Evolutionary conservation across 1,140 invertebrate genomes (phyloP), one percentile per base, ranked within the genome.

Genomic region (Heliconius congener): DNA sequence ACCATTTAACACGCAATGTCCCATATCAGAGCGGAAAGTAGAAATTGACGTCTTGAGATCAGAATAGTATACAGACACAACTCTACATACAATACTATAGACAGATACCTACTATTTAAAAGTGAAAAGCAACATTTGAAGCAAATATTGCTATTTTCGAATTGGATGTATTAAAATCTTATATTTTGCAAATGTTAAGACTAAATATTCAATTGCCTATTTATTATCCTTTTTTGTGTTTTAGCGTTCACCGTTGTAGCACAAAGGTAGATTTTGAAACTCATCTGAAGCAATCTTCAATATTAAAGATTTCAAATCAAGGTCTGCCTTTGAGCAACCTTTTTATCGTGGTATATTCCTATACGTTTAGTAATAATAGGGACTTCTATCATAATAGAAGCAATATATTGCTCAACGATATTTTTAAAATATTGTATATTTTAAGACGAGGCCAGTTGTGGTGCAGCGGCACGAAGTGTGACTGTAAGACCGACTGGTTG

Each of bases 291-390:
- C 60, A 66, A 66, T 66, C 3, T 66, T 30, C 23, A 23, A 66
- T 66, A 66, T 66, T 13, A 66, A 66, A 66, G 60, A 23, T 66
- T 66, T 66, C 23, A 27, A 60, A 23, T 30, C 27, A 30, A 66
- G 60, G 23, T 30, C 23, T 66, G 16, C 60, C 60, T 66, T 66
- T 66, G 60, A 66, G 27, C 30, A 66, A 66, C 60, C 60, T 66
- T 66, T 66, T 66, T 30, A 66, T 66, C 60, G 60, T 66, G 13
- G 3, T 30, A 16, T 66, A 66, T 66, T 30, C 60, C 13, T 5
- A 66, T 27, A 66, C 60, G 8, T 66, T 16, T 66, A 66, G 30
- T 66, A 66, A 66, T 30, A 66, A 66, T 30, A 66, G 23, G 27
- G 23, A 27, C 11, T 66, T 66, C 60, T 66, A 27, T 30, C 23